Base-by-base conservation (phyloP, 2,113 vertebrate species). In the Leptosomus discolor region DNA sequence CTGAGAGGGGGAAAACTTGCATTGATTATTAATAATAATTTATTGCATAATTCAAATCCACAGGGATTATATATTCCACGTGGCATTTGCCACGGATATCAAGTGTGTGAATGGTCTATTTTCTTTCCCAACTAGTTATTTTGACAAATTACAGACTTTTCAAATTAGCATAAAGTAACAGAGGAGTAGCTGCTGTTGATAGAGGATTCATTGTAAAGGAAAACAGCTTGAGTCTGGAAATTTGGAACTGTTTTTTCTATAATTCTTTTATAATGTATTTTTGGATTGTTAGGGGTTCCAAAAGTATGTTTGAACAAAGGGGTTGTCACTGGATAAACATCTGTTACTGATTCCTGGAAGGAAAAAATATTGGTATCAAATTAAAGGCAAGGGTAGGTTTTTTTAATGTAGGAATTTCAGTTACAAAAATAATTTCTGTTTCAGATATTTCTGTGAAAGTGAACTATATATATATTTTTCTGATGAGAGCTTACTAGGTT, bases 21-120 rank as follows among this genome's bases (percentile, higher is more conserved):
- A 4, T 20, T 37, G 18, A 10, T 45, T 64, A 10, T 43, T 69
- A 57, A 11, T 2, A 19, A 3, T 24, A 20, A 4, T 2, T 24
- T 64, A 3, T 69, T 63, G 9, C 3, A 4, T 18, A 30, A 37
- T 24, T 56, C 2, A 56, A 54, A 8, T 54, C 15, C 8, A 23
- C 3, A 15, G 5, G 4, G 8, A 8, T 63, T 65, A 8, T 22
- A 2, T 63, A 8, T 50, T 46, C 13, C 3, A 1, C 29, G 14
- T 34, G n/a, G 6, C 19, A 3, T 65, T 79, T 76, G 23, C 8
- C 19, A 15, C 29, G 9, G 48, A 57, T 73, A 12, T 68, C 3
- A 36, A 46, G 3, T 9, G 4, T 53, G 14, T 68, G 37, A 70
- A n/a, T 50, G 5, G 16, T 56, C 3, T 14, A 0, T 43, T 70